Conservation (phyloP, 2,797 vertebrate species). For the Halcyon leucocephala region DNA sequence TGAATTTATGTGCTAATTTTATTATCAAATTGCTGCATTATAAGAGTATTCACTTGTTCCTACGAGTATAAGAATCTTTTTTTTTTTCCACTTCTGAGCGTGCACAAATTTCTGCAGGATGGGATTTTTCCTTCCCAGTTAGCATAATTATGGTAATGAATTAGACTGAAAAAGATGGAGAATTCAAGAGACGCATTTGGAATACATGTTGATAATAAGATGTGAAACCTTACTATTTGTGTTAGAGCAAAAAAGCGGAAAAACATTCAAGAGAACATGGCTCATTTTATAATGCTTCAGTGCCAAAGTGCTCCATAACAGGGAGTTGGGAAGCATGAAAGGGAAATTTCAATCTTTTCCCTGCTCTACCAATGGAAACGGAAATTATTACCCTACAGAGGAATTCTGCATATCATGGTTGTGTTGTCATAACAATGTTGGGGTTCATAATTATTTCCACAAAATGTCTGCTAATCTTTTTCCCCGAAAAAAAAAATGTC, state of each 20-base stretch:
- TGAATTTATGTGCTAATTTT: constrained; percentile 1
- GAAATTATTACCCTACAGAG: constrained; percentile 34
- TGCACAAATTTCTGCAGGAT: constrained; percentile 20
- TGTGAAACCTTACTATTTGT: constrained; percentile 19
- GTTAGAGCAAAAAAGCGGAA: neutral
- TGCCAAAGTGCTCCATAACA: neutral
- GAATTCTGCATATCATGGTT: neutral
- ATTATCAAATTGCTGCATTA: neutral
- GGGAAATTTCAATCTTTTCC: constrained; percentile 4
- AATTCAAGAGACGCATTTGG: constrained; percentile 22
- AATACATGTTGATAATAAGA: neutral
- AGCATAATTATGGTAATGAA: constrained; percentile 18
- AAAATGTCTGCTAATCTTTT: constrained; percentile 30
- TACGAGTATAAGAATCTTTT: neutral
- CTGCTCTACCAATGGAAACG: neutral
- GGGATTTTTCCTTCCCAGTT: constrained; percentile 4
- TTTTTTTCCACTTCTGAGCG: neutral
- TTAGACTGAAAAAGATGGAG: neutral
- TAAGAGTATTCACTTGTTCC: neutral
- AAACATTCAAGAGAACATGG: neutral
- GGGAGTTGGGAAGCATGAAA: neutral
- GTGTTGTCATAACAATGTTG: neutral
- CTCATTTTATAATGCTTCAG: neutral
- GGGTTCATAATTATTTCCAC: constrained; percentile 13
- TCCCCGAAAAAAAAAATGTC: neutral